A percentile compares a stretch with the other conserved stretches of the same genome.
phyloP scores from a whole-genome alignment of 2,888 invertebrate species.

The Exephanes ischioxanthus region DNA sequence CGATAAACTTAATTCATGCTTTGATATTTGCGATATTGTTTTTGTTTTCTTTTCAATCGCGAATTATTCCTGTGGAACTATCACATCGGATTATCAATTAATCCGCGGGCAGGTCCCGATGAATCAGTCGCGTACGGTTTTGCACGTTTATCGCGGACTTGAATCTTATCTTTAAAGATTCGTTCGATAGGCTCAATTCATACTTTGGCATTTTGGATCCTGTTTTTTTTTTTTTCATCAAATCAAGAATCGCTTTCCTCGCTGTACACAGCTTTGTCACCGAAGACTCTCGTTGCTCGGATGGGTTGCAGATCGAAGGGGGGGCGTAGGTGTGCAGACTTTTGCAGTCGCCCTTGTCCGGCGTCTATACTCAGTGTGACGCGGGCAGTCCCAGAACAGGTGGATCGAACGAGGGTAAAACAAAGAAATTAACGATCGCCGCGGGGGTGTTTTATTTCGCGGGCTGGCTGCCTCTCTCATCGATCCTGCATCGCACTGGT shows the following conservation, averaged over 20 bases:
- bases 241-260: background rate
- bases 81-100: no score
- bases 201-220: background rate
- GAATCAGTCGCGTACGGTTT: background rate
- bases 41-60: no score
- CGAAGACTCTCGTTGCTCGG: background rate
- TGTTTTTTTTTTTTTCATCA: background rate
- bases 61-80: background rate
- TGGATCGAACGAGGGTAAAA: background rate
- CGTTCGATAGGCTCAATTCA: no score
- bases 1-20: no score
- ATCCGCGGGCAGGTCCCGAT: background rate
- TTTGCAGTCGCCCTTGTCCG: background rate
- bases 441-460: constrained; percentile 9
- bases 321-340: background rate
- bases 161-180: no score
- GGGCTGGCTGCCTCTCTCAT: background rate
- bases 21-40: no score
- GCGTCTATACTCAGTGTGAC: background rate
- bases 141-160: no score
- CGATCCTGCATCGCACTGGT: background rate
- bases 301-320: background rate
- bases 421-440: constrained; percentile 20
- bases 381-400: background rate
- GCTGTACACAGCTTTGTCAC: background rate